Percentiles rank a stretch among this genome's conserved stretches.
Conservation (phyloP, 2,797 vertebrate species). For the Lycodopsis pacificus region DNA sequence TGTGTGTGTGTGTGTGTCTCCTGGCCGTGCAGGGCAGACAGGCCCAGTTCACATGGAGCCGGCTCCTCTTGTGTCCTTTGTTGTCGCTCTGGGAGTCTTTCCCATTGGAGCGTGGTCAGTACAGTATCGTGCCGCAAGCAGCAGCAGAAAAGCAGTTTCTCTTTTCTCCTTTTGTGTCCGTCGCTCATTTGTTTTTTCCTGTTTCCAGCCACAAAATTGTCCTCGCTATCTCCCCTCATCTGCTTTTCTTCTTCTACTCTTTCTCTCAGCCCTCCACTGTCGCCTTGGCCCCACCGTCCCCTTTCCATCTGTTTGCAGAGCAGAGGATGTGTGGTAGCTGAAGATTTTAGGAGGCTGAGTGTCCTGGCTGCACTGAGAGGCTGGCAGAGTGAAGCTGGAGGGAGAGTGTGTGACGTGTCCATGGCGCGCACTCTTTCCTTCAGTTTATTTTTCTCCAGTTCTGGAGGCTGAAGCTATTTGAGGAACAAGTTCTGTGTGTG, state of each 20-base stretch:
- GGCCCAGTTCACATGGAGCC: constrained; percentile 82
- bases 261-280: constrained; percentile 28
- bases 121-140: constrained; percentile 65
- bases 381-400: constrained; percentile 48
- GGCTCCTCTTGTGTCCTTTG: constrained; percentile 86
- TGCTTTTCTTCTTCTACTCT: constrained; percentile 35
- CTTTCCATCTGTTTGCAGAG: constrained; percentile 41
- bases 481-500: constrained; percentile 24
- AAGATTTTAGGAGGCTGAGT: constrained; percentile 47
- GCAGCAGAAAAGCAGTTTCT: constrained; percentile 36
- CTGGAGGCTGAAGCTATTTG: constrained; percentile 70
- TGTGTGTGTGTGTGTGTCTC: constrained; percentile 55
- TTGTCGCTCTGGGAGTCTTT: constrained; percentile 83
- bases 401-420: constrained; percentile 59
- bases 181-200: constrained; percentile 8
- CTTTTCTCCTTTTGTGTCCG: constrained; percentile 16
- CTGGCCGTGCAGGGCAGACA: constrained; percentile 73
- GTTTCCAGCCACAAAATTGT: not conserved
- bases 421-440: constrained; percentile 59
- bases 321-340: constrained; percentile 16
- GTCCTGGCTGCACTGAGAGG: constrained; percentile 48
- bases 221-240: constrained; percentile 33
- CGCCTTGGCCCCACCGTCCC: constrained; percentile 34
- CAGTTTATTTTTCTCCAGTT: constrained; percentile 63
- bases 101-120: constrained; percentile 63